Conservation (phyloP, 2,888 invertebrate genomes). For the Luffia ferchaultella region DNA sequence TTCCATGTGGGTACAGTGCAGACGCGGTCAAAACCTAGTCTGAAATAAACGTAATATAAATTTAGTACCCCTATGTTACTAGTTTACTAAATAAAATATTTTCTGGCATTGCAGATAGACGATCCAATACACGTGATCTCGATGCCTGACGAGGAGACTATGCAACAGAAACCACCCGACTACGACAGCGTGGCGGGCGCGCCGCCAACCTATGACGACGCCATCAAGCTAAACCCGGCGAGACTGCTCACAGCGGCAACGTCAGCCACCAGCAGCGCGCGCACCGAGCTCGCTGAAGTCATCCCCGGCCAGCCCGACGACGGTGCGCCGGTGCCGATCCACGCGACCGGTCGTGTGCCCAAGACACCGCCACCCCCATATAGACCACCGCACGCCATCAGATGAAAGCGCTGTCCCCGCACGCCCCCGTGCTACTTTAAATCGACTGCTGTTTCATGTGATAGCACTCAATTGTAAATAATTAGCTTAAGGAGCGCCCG, state of each 20-base stretch:
- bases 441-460: slow-evolving; percentile 62
- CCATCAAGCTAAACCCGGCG: slow-evolving; percentile 73
- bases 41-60: too few species aligned
- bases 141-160: slow-evolving; percentile 64
- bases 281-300: slow-evolving; percentile 23
- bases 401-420: slow-evolving; percentile 39
- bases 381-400: slow-evolving; percentile 55
- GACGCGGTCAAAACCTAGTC: too few species aligned
- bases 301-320: slow-evolving; percentile 42
- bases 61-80: too few species aligned
- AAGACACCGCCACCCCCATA: slow-evolving; percentile 61
- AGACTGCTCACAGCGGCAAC: slow-evolving; percentile 52
- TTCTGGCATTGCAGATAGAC: slow-evolving; percentile 59
- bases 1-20: too few species aligned
- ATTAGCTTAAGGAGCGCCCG: slow-evolving; percentile 8
- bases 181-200: slow-evolving; percentile 75
- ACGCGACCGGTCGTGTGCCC: slow-evolving; percentile 30
- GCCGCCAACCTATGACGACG: slow-evolving; percentile 77
- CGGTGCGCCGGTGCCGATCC: slow-evolving; percentile 15
- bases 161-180: slow-evolving; percentile 75
- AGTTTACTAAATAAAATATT: background rate
- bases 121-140: slow-evolving; percentile 73
- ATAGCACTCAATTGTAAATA: slow-evolving; percentile 39
- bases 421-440: slow-evolving; percentile 35
- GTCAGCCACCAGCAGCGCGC: slow-evolving; percentile 26